These are phyloP conservation scores for Leucosticte australis DNA, from an alignment of 2,113 vertebrate genomes.

Conservation along the genomic window DNA sequence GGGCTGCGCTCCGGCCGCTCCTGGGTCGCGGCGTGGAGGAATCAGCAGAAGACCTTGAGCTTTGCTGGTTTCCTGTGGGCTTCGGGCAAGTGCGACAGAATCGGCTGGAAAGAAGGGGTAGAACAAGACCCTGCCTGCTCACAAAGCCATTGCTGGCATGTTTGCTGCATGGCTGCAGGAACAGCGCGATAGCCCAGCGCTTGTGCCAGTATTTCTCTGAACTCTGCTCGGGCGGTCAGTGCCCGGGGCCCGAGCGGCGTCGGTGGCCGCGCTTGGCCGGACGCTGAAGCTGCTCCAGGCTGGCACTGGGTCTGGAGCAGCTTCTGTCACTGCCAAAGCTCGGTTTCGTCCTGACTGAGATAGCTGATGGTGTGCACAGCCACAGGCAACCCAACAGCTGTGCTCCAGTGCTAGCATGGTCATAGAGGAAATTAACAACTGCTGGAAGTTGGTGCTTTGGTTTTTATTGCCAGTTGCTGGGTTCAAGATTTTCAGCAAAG, in stretches of 20 bases:
- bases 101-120: background rate
- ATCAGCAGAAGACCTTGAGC: fast-evolving
- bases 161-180: background rate
- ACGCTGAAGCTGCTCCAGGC: background rate
- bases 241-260: background rate
- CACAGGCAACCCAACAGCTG: background rate
- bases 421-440: background rate
- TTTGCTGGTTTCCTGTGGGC: fast-evolving
- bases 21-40: background rate
- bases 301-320: fast-evolving
- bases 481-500: background rate
- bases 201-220: fast-evolving
- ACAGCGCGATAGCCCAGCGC: fast-evolving
- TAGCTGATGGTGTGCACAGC: fast-evolving
- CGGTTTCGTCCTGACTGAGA: fast-evolving
- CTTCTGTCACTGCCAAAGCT: background rate
- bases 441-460: background rate
- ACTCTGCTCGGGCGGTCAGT: background rate
- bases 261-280: too few relatives aligned
- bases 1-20: background rate
- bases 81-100: background rate
- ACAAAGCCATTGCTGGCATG: background rate
- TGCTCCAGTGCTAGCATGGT: background rate
- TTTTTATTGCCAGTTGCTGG: background rate
- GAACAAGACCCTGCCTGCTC: background rate